Conservation (phyloP, 1,140 invertebrate genomes). For the Whitmania pigra region DNA sequence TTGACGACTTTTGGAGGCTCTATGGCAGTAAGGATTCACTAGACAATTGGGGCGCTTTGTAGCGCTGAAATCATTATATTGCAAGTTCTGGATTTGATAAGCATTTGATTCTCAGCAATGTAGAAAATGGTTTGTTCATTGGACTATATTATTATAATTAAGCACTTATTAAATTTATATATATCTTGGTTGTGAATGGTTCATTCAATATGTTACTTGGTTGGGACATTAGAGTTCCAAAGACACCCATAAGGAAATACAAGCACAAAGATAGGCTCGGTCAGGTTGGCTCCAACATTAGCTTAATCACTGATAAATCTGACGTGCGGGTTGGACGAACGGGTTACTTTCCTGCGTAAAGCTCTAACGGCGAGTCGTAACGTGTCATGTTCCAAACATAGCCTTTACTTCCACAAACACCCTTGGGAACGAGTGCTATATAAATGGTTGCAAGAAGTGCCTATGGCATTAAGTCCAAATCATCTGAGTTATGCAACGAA, state of each 20-base stretch:
- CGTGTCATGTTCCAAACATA: too few relatives aligned
- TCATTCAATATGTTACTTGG: slow-evolving; percentile 29
- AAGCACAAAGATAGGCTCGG: slow-evolving; percentile 36
- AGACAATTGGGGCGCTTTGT: slow-evolving; percentile 29
- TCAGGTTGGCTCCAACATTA: slow-evolving; percentile 31
- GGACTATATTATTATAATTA: not conserved
- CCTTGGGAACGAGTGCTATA: too few relatives aligned
- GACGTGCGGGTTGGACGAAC: too few relatives aligned
- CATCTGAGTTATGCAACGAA: too few relatives aligned
- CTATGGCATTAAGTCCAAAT: too few relatives aligned
- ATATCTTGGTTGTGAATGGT: slow-evolving; percentile 31
- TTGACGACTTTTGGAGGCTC: too few relatives aligned
- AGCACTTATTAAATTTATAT: not conserved
- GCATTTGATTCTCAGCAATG: slow-evolving; percentile 31
- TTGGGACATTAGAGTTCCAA: slow-evolving; percentile 34
- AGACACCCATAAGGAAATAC: slow-evolving; percentile 29
- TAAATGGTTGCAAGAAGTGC: too few relatives aligned
- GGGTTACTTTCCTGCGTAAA: too few relatives aligned
- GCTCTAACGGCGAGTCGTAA: too few relatives aligned
- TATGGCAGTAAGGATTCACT: too few relatives aligned
- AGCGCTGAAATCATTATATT: slow-evolving; percentile 31
- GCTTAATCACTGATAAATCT: not conserved
- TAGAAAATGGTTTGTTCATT: slow-evolving; percentile 32
- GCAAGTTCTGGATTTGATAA: slow-evolving; percentile 35
- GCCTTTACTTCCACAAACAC: too few relatives aligned